Evolutionary conservation across 92 coral and sea anemone genomes (phyloP), one percentile per base, ranked within the genome.

Genomic region (Actinostola sp.): DNA sequence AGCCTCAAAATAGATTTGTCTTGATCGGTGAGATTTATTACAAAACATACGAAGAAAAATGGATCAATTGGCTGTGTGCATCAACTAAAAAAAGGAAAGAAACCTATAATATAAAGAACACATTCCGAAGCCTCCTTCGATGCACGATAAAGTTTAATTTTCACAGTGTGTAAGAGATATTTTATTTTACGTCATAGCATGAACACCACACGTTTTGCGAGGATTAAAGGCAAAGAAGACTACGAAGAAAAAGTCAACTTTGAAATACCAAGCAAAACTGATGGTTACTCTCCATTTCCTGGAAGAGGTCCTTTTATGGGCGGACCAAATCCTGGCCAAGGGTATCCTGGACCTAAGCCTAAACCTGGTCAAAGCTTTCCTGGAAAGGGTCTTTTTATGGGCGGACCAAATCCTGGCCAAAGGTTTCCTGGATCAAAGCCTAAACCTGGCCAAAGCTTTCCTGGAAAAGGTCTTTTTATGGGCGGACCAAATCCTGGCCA

Each of bases 371-470:
- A 36, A 36, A 36, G 6, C n/a, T n/a, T n/a, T n/a, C n/a, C n/a
- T 49, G 56, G 56, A n/a, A 20, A 12, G n/a, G 13, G 13, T 11
- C n/a, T 8, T 5, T 20, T 20, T 11, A 11, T 49, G 5, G 56
- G 21, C n/a, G 56, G 56, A 20, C 56, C 56, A 49, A 49, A 49
- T 11, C 56, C 56, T 49, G 56, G 56, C 5, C 6, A 10, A 49
- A 20, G 21, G n/a, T 8, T 5, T 4, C 56, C 21, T 49, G 56
- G 20, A 49, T 21, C 4, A 49, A 49, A 49, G 6, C 24, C 20
- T 11, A 5, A 21, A 8, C 56, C 56, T 24, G 15, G 42, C 11
- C 42, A 36, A 36, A 36, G 6, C n/a, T n/a, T n/a, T n/a, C n/a
- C n/a, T 49, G 56, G 56, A n/a, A 20, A 12, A 49, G 13, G 13